Base-by-base conservation (phyloP, 2,113 vertebrate genomes). In the Delphinapterus leucas region DNA sequence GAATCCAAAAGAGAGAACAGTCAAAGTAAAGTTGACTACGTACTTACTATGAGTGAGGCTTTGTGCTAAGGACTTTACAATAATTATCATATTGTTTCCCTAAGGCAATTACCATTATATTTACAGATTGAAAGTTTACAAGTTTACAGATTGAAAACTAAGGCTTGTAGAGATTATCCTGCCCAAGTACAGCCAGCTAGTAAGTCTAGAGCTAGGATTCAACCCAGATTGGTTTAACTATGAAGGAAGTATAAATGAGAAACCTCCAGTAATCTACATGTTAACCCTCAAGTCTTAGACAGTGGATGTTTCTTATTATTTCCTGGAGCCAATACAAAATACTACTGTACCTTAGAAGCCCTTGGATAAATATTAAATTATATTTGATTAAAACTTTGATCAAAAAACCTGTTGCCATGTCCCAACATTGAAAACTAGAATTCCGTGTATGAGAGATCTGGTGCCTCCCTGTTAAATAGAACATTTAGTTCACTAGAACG, bases 311-410 rank as follows among this genome's bases (percentile, higher is more conserved):
- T 96, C n/a, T 77, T 97, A 38, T 94, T 67, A 74, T 90, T 26
- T 73, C 77, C 61, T 49, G 33, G 88, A 96, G 85, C 77, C 25
- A 82, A 82, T 67, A 79, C 61, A 93, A 63, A 94, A 91, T 38
- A n/a, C 60, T 90, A 41, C 67, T 49, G 61, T 63, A 55, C n/a
- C 23, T 82, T 85, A 88, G 33, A 84, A 95, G 38, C 41, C 44
- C 63, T 82, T 67, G 44, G 61, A 97, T 95, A 96, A 97, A 95
- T 95, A 86, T 83, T 96, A 96, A 92, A 88, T 94, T 92, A 31
- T 17, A 4, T 91, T 88, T 93, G 67, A 96, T 97, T 91, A 91
- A 88, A 85, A 82, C 88, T 90, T 88, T 76, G 61, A 88, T 85
- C 60, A 67, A 77, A 81, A 96, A 80, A 36, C 33, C 33, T 80